These are phyloP conservation scores for Pentamera pediparva DNA, from an alignment of 53 echinoderm and acorn worm species.

Conservation along the genomic window DNA sequence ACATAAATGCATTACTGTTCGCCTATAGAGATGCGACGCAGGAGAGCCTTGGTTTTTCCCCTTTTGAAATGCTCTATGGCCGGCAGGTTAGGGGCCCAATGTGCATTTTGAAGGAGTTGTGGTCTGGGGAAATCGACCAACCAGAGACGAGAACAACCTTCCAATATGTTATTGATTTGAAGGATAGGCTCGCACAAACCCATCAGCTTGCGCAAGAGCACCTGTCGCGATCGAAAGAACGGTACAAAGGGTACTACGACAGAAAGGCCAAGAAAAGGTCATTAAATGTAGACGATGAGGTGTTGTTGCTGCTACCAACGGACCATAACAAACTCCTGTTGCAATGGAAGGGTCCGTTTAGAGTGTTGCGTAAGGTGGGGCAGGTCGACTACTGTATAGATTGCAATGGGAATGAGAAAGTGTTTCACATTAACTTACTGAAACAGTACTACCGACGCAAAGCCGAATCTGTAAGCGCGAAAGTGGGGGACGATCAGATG, in stretches of 20 bases:
- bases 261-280: background rate
- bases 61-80: too few species aligned
- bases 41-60: too few species aligned
- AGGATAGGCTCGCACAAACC: slow-evolving; percentile 25
- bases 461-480: too few species aligned
- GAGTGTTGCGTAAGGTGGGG: background rate
- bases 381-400: slow-evolving; percentile 1
- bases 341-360: slow-evolving; percentile 33
- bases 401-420: slow-evolving; percentile 28
- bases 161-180: too few species aligned
- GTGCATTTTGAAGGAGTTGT: too few species aligned
- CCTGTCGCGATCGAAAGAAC: background rate
- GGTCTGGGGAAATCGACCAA: too few species aligned
- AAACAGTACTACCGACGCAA: slow-evolving; percentile 45
- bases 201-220: slow-evolving; percentile 25
- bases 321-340: slow-evolving; percentile 29
- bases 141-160: too few species aligned
- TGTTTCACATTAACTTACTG: slow-evolving; percentile 54
- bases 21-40: too few species aligned
- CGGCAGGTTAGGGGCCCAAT: too few species aligned
- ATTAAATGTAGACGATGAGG: slow-evolving; percentile 23
- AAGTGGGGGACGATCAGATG: too few species aligned
- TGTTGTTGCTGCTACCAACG: slow-evolving; percentile 24
- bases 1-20: too few species aligned
- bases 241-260: slow-evolving; percentile 27